Conservation (phyloP, 2,113 vertebrate genomes). For the Capreolus pygargus region DNA sequence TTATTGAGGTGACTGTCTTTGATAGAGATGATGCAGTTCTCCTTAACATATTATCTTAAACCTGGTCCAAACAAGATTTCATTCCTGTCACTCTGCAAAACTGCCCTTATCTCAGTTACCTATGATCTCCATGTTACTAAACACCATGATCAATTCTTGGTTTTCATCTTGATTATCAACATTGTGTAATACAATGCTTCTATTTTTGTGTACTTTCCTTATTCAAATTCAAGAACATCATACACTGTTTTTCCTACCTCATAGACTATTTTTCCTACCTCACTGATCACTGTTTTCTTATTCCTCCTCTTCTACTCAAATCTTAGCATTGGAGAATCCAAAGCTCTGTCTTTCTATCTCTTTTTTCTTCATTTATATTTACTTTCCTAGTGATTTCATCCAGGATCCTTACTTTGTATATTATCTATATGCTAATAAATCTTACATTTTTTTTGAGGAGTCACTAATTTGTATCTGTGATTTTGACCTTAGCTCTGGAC, state of each 20-base stretch:
- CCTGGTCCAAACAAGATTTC: not conserved
- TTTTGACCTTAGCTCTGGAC: not conserved
- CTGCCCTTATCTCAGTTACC: not conserved
- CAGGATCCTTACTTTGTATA: not conserved
- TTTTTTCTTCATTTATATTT: not conserved
- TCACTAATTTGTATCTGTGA: not conserved
- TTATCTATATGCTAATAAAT: not conserved
- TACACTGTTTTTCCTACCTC: not conserved
- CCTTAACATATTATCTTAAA: not conserved
- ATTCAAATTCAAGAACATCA: not conserved
- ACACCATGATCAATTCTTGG: not conserved
- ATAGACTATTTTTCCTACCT: not conserved
- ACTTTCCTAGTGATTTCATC: not conserved
- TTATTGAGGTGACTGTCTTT: not conserved
- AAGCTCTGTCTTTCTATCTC: not conserved
- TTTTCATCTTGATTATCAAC: not conserved
- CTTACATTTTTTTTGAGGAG: not conserved
- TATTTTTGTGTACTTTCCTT: not conserved
- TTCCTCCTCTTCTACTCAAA: not conserved
- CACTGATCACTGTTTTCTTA: not conserved
- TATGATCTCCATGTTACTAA: not conserved
- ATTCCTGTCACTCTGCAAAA: not conserved
- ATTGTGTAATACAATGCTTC: not conserved
- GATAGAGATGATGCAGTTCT: not conserved
- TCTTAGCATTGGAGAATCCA: not conserved